Conservation (phyloP, 2,113 vertebrate species). For the Sinocyclocheilus maitianheensis region DNA sequence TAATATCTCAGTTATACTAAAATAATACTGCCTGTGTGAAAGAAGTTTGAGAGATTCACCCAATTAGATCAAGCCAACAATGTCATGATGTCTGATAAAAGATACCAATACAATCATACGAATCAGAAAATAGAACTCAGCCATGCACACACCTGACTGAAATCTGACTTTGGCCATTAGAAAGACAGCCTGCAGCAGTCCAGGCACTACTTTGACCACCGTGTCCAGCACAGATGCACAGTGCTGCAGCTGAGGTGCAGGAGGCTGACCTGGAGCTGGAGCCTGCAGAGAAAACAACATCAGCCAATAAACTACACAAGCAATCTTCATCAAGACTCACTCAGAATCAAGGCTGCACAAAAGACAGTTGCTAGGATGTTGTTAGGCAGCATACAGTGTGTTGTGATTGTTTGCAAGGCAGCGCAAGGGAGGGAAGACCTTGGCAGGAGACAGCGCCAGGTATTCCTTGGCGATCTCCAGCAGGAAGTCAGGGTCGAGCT, state of each 20-base stretch:
- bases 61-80: background rate
- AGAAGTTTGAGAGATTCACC: conserved; percentile 54
- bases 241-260: conserved; percentile 83
- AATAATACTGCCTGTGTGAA: background rate
- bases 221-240: conserved; percentile 88
- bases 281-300: conserved; percentile 71
- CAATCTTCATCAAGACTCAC: background rate
- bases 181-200: conserved; percentile 86
- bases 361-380: background rate
- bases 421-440: conserved; percentile 72
- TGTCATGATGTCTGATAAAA: background rate
- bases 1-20: background rate
- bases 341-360: background rate
- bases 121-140: background rate
- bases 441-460: conserved; percentile 85
- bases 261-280: conserved; percentile 79
- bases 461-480: conserved; percentile 89
- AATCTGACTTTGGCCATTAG: conserved; percentile 91
- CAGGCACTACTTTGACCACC: conserved; percentile 87
- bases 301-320: background rate
- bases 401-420: background rate
- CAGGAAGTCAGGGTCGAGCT: conserved; percentile 94
- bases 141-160: conserved; percentile 80
- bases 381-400: background rate
- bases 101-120: background rate